phyloP scores from a whole-genome alignment of 2,797 vertebrate species.

The Vultur gryphus region DNA sequence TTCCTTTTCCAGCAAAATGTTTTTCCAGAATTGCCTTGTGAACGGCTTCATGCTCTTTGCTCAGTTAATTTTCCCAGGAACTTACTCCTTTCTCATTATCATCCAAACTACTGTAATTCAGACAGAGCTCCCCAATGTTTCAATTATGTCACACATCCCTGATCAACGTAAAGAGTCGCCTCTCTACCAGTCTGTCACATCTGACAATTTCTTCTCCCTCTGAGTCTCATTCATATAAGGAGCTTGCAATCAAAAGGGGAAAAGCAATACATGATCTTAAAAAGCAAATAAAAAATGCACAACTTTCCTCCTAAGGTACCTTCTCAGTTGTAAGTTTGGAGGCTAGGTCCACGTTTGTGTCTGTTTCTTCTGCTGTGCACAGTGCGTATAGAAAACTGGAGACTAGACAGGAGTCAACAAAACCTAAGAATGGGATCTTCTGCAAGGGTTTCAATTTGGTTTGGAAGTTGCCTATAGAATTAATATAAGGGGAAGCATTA shows the following conservation, averaged over 20 bases:
- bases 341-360: not conserved
- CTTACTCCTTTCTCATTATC: not conserved
- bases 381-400: fast-evolving
- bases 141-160: not conserved
- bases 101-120: not conserved
- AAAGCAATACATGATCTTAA: not conserved
- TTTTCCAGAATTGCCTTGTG: not conserved
- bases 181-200: not conserved
- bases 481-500: not conserved
- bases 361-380: not conserved
- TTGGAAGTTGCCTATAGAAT: not conserved
- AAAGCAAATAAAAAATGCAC: not conserved
- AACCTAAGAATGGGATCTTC: not conserved
- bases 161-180: not conserved
- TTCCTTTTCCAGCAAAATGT: not conserved
- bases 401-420: not conserved
- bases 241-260: not conserved
- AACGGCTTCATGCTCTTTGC: not conserved
- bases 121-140: not conserved
- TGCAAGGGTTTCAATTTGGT: not conserved
- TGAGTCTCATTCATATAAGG: not conserved
- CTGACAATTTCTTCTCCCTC: not conserved
- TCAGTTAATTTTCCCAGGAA: not conserved
- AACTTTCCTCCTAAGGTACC: not conserved
- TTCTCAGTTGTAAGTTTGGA: not conserved